A percentile compares a stretch with the other conserved stretches of the same genome.
Evolutionary conservation across 2,113 vertebrate species (phyloP).

Genomic region (Platysternon megacephalum): DNA sequence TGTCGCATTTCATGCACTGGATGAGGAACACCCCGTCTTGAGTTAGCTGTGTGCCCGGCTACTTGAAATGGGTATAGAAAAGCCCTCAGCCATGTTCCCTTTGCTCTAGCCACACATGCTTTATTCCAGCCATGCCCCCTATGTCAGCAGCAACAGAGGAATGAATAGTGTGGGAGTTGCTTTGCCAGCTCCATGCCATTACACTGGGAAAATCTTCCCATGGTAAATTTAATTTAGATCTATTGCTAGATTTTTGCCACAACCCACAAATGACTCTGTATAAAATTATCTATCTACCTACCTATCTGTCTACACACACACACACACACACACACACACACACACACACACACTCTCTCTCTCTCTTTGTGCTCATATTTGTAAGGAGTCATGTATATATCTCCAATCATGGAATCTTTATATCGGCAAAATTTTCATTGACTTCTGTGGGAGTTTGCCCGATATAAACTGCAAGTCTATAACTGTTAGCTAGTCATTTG

Average conservation of each 20-base stretch:
- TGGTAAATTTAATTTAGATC: not conserved
- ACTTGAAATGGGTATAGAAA: not conserved
- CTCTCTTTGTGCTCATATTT: not conserved
- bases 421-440: not conserved
- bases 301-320: not conserved
- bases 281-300: not conserved
- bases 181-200: not conserved
- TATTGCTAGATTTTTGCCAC: not conserved
- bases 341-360: not conserved
- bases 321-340: too few species aligned
- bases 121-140: not conserved
- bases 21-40: not conserved
- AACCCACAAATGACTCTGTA: not conserved
- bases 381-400: rapidly evolving
- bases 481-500: not conserved
- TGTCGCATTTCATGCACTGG: not conserved
- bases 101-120: not conserved
- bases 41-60: not conserved
- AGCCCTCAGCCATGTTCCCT: not conserved
- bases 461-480: not conserved
- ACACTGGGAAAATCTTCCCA: not conserved
- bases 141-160: not conserved
- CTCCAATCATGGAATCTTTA: not conserved
- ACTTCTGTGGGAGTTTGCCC: not conserved
- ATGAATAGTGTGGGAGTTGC: not conserved